Evolutionary conservation across 1,140 invertebrate genomes (phyloP).

Genomic region (Rhynchophorus ferrugineus): DNA sequence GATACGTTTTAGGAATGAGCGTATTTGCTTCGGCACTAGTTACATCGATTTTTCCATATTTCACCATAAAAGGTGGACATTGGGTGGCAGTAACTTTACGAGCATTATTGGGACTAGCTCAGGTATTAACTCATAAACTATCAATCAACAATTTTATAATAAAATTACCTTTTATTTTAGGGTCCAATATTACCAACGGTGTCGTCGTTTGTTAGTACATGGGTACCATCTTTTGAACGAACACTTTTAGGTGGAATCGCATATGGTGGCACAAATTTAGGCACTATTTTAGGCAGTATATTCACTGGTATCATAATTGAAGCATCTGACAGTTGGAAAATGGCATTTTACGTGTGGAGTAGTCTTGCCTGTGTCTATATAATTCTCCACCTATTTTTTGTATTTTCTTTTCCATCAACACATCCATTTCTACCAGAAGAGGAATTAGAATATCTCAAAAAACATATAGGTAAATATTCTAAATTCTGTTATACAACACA

Average conservation of each 20-base stretch:
- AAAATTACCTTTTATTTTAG: no score
- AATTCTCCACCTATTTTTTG: constrained; percentile 10
- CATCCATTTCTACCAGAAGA: constrained; percentile 21
- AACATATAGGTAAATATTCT: constrained; percentile 2
- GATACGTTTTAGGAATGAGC: constrained; percentile 14
- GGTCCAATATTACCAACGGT: constrained; percentile 19
- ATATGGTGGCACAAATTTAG: constrained; percentile 18
- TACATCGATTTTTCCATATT: constrained; percentile 10
- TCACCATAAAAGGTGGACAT: constrained; percentile 7
- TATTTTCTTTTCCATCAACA: constrained; percentile 19
- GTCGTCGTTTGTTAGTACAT: constrained; percentile 18
- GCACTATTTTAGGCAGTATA: constrained; percentile 18
- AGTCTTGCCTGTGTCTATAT: constrained; percentile 3
- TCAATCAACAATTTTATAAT: no score
- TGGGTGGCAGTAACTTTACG: constrained; percentile 9
- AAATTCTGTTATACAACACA: no score
- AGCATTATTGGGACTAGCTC: constrained; percentile 7
- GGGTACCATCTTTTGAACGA: constrained; percentile 18
- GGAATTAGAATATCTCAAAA: constrained; percentile 13
- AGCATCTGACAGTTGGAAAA: constrained; percentile 8
- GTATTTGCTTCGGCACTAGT: constrained; percentile 10
- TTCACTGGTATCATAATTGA: constrained; percentile 21
- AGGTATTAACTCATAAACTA: constrained; percentile 1
- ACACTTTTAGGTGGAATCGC: constrained; percentile 16
- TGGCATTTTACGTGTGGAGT: constrained; percentile 26